A percentile compares a stretch with the other conserved stretches of the same genome.
These are phyloP conservation scores for Haliclystus octoradiatus DNA, from an alignment of 30 jellyfish, hydroid and myxozoan species.

Conservation along the genomic window DNA sequence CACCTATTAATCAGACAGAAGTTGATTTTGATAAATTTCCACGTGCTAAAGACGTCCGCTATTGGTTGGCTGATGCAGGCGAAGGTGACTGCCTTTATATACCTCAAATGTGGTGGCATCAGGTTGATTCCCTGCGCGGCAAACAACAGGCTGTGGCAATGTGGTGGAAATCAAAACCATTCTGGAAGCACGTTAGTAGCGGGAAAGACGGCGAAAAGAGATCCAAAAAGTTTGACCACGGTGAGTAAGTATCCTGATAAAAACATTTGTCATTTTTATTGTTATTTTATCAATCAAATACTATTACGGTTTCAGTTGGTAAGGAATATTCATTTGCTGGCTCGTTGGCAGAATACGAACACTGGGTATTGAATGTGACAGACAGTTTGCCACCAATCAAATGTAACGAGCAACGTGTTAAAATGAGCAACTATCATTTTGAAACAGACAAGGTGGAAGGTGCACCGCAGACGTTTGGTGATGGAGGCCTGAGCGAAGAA, in stretches of 20 bases:
- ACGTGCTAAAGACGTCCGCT: constrained; percentile 26
- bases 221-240: neutral
- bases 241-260: neutral
- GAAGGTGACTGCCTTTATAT: constrained; percentile 75
- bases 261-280: no score
- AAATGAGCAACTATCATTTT: constrained; percentile 55
- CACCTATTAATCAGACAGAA: constrained; percentile 50
- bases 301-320: neutral
- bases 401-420: constrained; percentile 56
- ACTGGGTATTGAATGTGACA: constrained; percentile 50
- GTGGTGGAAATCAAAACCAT: constrained; percentile 86
- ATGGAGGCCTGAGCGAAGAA: constrained; percentile 73
- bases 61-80: constrained; percentile 47
- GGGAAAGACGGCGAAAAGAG: constrained; percentile 2
- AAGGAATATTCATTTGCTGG: constrained; percentile 40
- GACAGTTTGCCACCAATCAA: constrained; percentile 35
- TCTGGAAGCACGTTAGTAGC: constrained; percentile 44
- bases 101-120: constrained; percentile 95
- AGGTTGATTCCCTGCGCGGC: constrained; percentile 42
- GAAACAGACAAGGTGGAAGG: constrained; percentile 46
- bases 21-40: constrained; percentile 62
- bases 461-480: constrained; percentile 54
- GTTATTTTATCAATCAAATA: no score
- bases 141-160: constrained; percentile 73
- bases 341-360: constrained; percentile 55